Evolutionary conservation across 2,113 vertebrate genomes (phyloP).

Genomic region (Notothenia coriiceps): DNA sequence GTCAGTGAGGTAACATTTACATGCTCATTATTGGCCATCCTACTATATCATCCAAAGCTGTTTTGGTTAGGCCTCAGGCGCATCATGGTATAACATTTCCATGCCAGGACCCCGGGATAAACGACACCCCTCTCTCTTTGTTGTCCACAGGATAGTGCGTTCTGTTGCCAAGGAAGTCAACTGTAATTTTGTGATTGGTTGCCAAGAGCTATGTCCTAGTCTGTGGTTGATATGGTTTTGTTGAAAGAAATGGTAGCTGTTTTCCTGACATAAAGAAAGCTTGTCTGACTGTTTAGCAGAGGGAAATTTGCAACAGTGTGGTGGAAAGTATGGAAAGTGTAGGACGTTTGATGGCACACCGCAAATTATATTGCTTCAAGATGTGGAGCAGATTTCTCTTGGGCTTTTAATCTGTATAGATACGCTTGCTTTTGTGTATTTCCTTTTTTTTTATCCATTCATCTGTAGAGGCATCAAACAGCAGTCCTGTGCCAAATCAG

Average conservation of each 20-base stretch:
- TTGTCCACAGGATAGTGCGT: conserved; percentile 70
- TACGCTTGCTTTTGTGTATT: conserved; percentile 61
- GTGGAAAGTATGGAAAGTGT: conserved; percentile 76
- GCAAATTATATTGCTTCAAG: conserved; percentile 81
- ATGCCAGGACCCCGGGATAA: conserved; percentile 65
- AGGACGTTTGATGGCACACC: conserved; percentile 77
- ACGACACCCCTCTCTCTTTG: conserved; percentile 66
- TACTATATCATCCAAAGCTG: conserved; percentile 52
- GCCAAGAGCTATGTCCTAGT: conserved; percentile 73
- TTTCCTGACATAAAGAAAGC: conserved; percentile 72
- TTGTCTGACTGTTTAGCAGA: conserved; percentile 66
- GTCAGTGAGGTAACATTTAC: conserved; percentile 73
- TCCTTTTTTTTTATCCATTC: conserved; percentile 50
- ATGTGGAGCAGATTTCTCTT: conserved; percentile 71
- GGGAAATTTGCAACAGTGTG: conserved; percentile 73
- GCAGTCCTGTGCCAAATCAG: conserved; percentile 40
- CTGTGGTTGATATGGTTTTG: conserved; percentile 74
- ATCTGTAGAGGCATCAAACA: conserved; percentile 65
- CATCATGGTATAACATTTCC: conserved; percentile 48
- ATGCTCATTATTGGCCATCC: conserved; percentile 54
- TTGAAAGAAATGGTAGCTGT: conserved; percentile 72
- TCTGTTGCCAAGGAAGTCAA: conserved; percentile 79
- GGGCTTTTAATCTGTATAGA: conserved; percentile 43
- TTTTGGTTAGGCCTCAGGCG: conserved; percentile 66
- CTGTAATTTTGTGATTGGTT: conserved; percentile 79